A percentile compares a stretch with the other conserved stretches of the same genome.
phyloP scores from a whole-genome alignment of 2,888 invertebrate species.

The Malachius bipustulatus region DNA sequence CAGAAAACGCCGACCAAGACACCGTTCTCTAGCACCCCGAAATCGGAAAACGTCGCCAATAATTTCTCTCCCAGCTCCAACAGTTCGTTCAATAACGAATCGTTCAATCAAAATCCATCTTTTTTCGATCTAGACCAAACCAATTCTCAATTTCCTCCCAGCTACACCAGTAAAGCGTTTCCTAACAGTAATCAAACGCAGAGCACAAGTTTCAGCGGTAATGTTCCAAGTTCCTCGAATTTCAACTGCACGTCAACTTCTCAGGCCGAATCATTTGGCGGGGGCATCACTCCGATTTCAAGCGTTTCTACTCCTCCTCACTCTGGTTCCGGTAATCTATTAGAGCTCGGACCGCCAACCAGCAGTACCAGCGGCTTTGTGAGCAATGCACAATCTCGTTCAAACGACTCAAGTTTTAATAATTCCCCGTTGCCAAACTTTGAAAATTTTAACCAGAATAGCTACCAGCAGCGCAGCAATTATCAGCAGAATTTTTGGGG shows the following conservation, averaged over 20 bases:
- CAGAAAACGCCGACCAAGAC: conserved; percentile 7
- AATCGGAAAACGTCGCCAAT: background rate
- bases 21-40: background rate
- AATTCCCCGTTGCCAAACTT: conserved; percentile 5
- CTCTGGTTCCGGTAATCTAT: conserved; percentile 15
- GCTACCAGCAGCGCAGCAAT: conserved; percentile 14
- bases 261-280: too few relatives aligned
- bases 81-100: conserved; percentile 1
- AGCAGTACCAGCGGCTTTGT: background rate
- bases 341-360: conserved; percentile 17
- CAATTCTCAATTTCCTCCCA: conserved; percentile 1
- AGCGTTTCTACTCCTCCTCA: conserved; percentile 8
- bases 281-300: background rate
- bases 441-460: conserved; percentile 12
- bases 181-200: conserved; percentile 7
- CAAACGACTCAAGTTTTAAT: background rate
- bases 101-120: conserved; percentile 1
- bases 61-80: background rate
- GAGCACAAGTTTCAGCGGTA: conserved; percentile 10
- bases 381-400: background rate
- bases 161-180: background rate
- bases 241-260: background rate
- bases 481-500: conserved; percentile 20
- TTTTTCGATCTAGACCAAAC: conserved; percentile 1
- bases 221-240: conserved; percentile 7